Percentiles rank a stretch among this genome's conserved stretches.
Conservation (phyloP, 2,113 vertebrate genomes). For the Epinephelus lanceolatus region DNA sequence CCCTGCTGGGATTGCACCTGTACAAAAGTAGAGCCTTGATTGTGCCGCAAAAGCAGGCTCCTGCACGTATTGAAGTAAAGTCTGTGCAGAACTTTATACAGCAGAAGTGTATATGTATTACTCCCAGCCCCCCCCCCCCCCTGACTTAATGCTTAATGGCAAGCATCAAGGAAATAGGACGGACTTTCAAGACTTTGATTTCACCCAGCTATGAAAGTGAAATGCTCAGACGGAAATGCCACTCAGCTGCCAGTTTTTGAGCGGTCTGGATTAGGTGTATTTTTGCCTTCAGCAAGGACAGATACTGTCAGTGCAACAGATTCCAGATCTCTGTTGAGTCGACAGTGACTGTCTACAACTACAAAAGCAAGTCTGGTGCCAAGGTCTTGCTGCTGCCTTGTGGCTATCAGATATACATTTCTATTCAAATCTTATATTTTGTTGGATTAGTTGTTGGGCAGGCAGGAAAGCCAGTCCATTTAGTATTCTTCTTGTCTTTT, state of each 20-base stretch:
- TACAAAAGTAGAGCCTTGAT: conserved; percentile 6
- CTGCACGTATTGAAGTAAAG: neutral
- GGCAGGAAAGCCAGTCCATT: neutral
- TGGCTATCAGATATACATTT: conserved; percentile 21
- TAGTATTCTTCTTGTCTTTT: neutral
- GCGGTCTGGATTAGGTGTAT: conserved; percentile 31
- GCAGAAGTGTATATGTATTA: neutral
- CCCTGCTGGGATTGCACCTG: conserved; percentile 18
- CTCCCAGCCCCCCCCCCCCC: neutral
- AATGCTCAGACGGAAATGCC: conserved; percentile 17
- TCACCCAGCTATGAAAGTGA: conserved; percentile 1
- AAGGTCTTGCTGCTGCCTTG: conserved; percentile 11
- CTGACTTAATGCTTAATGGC: neutral
- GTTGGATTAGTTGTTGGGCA: neutral
- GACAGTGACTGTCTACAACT: conserved; percentile 20
- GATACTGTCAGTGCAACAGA: conserved; percentile 32
- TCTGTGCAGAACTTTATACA: neutral
- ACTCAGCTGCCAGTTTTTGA: conserved; percentile 16
- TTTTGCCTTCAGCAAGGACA: conserved; percentile 46
- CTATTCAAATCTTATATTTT: conserved; percentile 12
- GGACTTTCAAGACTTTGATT: neutral
- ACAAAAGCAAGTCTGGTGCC: conserved; percentile 25
- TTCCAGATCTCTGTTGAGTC: conserved; percentile 3
- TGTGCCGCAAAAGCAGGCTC: neutral
- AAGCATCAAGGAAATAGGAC: conserved; percentile 3